These are phyloP conservation scores for Andrena camellia DNA, from an alignment of 2,888 invertebrate genomes.

Conservation along the genomic window DNA sequence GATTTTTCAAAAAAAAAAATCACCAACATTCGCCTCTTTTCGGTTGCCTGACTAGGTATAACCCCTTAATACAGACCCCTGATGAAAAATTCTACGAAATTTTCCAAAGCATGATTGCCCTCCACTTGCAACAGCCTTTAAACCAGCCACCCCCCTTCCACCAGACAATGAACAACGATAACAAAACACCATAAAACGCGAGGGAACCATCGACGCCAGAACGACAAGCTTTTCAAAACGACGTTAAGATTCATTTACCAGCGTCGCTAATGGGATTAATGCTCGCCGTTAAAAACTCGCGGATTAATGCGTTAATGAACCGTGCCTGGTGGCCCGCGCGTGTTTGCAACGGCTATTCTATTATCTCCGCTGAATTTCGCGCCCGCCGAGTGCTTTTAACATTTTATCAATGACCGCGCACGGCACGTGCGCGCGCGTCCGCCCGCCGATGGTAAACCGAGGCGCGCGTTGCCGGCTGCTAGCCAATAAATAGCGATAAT, in stretches of 20 bases:
- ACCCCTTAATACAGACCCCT: no score
- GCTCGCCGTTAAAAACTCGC: slow-evolving; percentile 44
- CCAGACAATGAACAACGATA: no score
- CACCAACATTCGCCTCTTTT: no score
- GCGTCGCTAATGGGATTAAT: slow-evolving; percentile 53
- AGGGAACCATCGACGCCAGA: no score
- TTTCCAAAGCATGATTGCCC: no score
- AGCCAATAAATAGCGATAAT: slow-evolving; percentile 83
- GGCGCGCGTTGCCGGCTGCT: slow-evolving; percentile 69
- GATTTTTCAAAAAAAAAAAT: no score
- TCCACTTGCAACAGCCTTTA: no score
- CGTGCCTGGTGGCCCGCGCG: slow-evolving; percentile 8
- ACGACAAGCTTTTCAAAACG: slow-evolving; percentile 6
- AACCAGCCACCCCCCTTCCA: no score
- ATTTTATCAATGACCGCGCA: slow-evolving; percentile 65
- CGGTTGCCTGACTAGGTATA: no score
- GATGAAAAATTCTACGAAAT: no score
- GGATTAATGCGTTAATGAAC: slow-evolving; percentile 63
- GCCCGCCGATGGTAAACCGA: slow-evolving; percentile 36
- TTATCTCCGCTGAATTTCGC: slow-evolving; percentile 68
- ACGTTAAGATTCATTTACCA: slow-evolving; percentile 58
- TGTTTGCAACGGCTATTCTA: slow-evolving; percentile 60
- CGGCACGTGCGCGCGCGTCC: slow-evolving; percentile 45
- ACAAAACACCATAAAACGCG: no score
- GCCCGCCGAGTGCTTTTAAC: slow-evolving; percentile 67